Conservation (phyloP, 2,888 invertebrate genomes). For the Ferrisia virgata region DNA sequence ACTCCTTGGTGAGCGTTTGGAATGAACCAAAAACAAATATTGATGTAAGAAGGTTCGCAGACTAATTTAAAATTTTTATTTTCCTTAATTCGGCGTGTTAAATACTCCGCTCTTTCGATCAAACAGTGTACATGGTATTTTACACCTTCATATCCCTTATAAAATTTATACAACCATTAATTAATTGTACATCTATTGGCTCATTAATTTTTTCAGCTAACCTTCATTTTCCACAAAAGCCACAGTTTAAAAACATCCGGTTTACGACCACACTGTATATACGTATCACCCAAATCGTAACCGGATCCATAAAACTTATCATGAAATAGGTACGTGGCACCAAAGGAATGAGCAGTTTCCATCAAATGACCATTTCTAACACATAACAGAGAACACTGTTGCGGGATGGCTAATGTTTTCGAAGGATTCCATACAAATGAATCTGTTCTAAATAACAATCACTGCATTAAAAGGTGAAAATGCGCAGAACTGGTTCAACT, state of each 20-base stretch:
- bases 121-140: conserved; percentile 74
- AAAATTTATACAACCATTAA: not conserved
- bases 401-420: conserved; percentile 83
- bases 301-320: conserved; percentile 83
- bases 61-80: conserved; percentile 71
- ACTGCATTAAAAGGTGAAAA: not conserved
- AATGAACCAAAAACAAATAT: conserved; percentile 94
- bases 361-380: conserved; percentile 69
- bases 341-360: conserved; percentile 70
- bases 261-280: conserved; percentile 91
- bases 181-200: not conserved
- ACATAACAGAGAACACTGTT: conserved; percentile 84
- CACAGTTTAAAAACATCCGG: conserved; percentile 96
- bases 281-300: conserved; percentile 84
- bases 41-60: conserved; percentile 82
- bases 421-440: conserved; percentile 94
- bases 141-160: conserved; percentile 67
- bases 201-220: conserved; percentile 51
- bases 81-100: conserved; percentile 64
- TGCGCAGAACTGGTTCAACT: not conserved
- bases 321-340: conserved; percentile 83
- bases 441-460: conserved; percentile 64
- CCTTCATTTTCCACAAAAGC: conserved; percentile 98
- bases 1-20: conserved; percentile 68
- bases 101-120: conserved; percentile 71